A percentile compares a stretch with the other conserved stretches of the same genome.
phyloP scores from a whole-genome alignment of 2,888 invertebrate species.

The Andricus curvator region DNA sequence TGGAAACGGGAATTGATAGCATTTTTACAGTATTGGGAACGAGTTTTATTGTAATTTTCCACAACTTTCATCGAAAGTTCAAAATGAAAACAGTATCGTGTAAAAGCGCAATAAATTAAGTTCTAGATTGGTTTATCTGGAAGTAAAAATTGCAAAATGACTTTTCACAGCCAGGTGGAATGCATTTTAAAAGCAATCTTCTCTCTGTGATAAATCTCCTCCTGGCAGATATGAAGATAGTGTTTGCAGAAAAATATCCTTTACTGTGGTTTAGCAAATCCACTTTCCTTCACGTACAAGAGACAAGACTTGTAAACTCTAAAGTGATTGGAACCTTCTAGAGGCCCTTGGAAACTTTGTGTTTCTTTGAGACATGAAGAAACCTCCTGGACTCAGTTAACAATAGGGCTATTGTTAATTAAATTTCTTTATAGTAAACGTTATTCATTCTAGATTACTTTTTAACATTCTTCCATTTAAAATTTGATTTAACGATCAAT shows the following conservation, averaged over 20 bases:
- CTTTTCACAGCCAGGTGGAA: conserved; percentile 8
- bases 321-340: conserved; percentile 23
- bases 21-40: no score
- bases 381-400: not conserved
- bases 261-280: conserved; percentile 5
- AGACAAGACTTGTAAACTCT: conserved; percentile 23
- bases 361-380: conserved; percentile 18
- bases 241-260: conserved; percentile 4
- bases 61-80: not conserved
- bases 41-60: not conserved
- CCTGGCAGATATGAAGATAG: conserved; percentile 14
- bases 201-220: conserved; percentile 24
- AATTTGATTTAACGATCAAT: not conserved
- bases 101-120: not conserved
- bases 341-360: not conserved
- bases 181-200: conserved; percentile 28
- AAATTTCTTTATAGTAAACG: not conserved
- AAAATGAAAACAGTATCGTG: not conserved
- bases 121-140: conserved; percentile 11
- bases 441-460: not conserved
- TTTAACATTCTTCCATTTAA: not conserved
- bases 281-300: not conserved
- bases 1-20: no score
- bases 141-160: conserved; percentile 6
- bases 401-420: conserved; percentile 11